Percentiles rank a stretch among this genome's conserved stretches.
These are phyloP conservation scores for Bombus polaris DNA, from an alignment of 1,140 invertebrate species.

Conservation along the genomic window DNA sequence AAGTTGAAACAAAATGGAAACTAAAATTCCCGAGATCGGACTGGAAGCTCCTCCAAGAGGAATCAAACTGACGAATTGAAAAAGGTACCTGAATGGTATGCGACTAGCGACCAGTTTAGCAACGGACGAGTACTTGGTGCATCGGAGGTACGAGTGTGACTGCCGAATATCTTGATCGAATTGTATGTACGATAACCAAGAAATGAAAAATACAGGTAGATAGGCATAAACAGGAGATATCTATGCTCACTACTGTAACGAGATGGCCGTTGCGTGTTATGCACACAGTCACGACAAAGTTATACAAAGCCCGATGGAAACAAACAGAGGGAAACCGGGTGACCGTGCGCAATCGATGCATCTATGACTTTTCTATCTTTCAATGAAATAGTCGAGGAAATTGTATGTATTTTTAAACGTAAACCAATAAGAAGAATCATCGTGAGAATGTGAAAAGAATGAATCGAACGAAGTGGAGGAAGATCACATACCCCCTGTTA, in stretches of 20 bases:
- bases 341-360: conserved; percentile 69
- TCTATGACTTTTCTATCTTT: conserved; percentile 55
- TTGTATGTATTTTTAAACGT: neutral
- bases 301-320: conserved; percentile 42
- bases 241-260: conserved; percentile 18
- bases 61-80: conserved; percentile 16
- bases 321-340: conserved; percentile 67
- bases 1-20: neutral
- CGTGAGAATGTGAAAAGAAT: neutral
- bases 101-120: neutral
- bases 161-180: neutral
- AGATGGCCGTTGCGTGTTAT: conserved; percentile 45
- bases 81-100: neutral
- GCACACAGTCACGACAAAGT: conserved; percentile 1
- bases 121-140: conserved; percentile 5
- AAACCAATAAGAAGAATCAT: neutral
- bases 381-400: conserved; percentile 3
- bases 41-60: neutral
- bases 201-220: conserved; percentile 28
- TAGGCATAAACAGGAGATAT: conserved; percentile 28
- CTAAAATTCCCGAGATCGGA: neutral
- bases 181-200: neutral
- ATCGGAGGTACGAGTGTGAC: neutral
- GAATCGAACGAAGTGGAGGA: conserved; percentile 32
- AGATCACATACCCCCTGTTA: conserved; percentile 60